Evolutionary conservation across 1,140 invertebrate genomes (phyloP), one percentile per base, ranked within the genome.

Genomic region (Drosophila punjabiensis): DNA sequence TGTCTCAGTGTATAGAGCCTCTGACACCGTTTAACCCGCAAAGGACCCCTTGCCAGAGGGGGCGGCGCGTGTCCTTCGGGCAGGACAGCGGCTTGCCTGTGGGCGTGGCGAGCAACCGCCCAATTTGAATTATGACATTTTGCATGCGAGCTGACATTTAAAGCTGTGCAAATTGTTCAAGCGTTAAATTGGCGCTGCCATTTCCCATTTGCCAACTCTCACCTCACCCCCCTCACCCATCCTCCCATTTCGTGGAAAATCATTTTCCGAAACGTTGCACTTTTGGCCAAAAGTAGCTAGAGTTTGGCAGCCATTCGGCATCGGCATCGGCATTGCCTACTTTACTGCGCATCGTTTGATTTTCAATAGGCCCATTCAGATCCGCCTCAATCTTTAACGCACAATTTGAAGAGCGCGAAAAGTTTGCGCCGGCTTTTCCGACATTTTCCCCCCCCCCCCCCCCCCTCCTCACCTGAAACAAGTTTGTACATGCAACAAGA

Each of bases 111-210:
- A 30, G 37, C 30, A 45, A 43, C 56, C 47, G 48, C 66, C 66
- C 69, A 64, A 84, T 88, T 88, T 89, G 84, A 88, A 81, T 88
- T 88, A 89, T 88, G 84, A 89, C 81, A 89, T 89, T 88, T 84
- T 89, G 84, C 85, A 88, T 81, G 67, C 77, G 78, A 84, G 85
- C 66, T 84, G 85, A 88, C 84, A 88, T 89, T 88, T 89, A 88
- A 89, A 89, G 84, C 85, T 88, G 84, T 88, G 85, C 84, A 89
- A 89, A 88, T 88, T 88, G 84, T 88, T 88, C 85, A 63, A 88
- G 84, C 84, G 85, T 89, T 81, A 88, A 88, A 88, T 88, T 88
- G 84, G 81, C 84, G 81, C 76, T 88, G 84, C 84, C 80, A 87
- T 70, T 77, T 76, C 43, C 56, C 48, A 33, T 20, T 20, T n/a